Percentiles rank a stretch among this genome's conserved stretches.
Conservation (phyloP, 92 coral and sea anemone species). For the Desmophyllum pertusum region DNA sequence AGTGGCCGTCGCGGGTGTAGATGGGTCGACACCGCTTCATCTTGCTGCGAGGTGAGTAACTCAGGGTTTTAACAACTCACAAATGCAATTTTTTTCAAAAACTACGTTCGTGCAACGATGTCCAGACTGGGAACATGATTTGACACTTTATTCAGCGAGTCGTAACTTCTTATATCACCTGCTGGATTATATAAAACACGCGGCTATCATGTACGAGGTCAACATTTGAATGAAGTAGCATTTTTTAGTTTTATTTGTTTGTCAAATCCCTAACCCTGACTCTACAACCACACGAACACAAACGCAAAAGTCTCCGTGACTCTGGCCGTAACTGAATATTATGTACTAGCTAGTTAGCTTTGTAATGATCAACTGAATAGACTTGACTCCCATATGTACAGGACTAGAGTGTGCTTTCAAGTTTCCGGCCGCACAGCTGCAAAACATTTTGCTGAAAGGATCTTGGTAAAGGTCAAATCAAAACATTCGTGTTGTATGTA, state of each 20-base stretch:
- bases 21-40: slow-evolving; percentile 50
- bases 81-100: not conserved
- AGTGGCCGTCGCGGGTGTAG: not conserved
- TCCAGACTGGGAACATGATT: no score
- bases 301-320: not conserved
- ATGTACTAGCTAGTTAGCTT: not conserved
- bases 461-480: no score
- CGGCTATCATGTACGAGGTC: not conserved
- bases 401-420: no score
- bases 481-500: no score
- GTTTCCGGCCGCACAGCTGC: no score
- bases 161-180: no score
- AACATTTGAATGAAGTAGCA: not conserved
- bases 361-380: no score
- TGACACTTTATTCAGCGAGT: no score
- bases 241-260: not conserved
- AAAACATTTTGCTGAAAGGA: no score
- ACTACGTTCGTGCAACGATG: not conserved
- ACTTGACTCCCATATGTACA: no score
- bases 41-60: slow-evolving; percentile 47
- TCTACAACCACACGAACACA: not conserved
- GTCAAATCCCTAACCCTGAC: not conserved
- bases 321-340: no score
- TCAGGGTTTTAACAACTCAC: not conserved
- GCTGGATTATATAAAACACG: no score